These are phyloP conservation scores for Mercenaria mercenaria DNA, from an alignment of 1,140 invertebrate species.

Conservation along the genomic window DNA sequence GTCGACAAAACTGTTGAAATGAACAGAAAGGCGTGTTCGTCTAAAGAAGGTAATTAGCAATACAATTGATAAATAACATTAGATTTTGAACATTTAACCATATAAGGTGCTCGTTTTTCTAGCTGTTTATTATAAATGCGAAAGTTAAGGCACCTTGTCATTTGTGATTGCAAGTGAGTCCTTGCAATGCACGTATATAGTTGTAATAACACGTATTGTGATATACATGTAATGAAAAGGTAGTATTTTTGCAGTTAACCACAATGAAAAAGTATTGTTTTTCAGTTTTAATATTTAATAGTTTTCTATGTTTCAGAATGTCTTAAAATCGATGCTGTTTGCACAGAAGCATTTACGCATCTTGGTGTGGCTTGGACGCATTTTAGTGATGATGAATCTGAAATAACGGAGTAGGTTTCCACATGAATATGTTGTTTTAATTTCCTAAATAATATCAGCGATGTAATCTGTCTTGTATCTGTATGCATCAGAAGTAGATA, in stretches of 20 bases:
- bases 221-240: no score
- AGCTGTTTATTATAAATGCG: neutral
- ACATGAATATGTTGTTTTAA: no score
- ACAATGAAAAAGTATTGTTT: no score
- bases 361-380: conserved; percentile 64
- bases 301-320: conserved; percentile 69
- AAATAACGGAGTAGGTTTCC: conserved; percentile 51
- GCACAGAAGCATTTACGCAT: conserved; percentile 62
- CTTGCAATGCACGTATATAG: no score
- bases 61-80: no score
- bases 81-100: neutral
- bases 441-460: neutral
- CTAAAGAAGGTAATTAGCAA: conserved; percentile 45
- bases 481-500: neutral
- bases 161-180: no score
- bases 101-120: neutral
- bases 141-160: no score
- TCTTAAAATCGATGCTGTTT: conserved; percentile 61
- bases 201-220: no score
- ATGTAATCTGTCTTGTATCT: neutral
- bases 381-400: conserved; percentile 66
- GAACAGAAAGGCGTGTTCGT: conserved; percentile 59
- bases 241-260: no score
- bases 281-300: no score
- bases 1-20: conserved; percentile 21